Evolutionary conservation across 2,113 vertebrate species (phyloP).

Genomic region (Anoplopoma fimbria): DNA sequence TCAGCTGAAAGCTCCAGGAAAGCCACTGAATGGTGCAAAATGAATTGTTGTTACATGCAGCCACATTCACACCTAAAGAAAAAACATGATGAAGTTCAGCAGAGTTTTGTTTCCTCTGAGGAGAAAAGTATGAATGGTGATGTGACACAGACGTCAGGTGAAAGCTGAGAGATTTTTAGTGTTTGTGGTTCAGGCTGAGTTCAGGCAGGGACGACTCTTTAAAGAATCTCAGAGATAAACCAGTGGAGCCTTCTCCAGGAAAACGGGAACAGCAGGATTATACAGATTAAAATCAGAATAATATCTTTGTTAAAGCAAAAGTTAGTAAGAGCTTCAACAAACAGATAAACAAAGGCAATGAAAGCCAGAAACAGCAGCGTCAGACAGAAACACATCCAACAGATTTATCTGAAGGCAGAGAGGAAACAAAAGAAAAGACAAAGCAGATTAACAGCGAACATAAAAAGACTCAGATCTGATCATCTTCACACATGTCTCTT

Average conservation of each 20-base stretch:
- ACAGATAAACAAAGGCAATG: too few species aligned
- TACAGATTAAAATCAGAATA: slow-evolving; percentile 53
- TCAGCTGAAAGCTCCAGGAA: neutral
- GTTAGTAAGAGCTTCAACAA: slow-evolving; percentile 30
- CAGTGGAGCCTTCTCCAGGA: neutral
- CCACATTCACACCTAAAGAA: neutral
- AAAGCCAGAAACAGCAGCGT: slow-evolving; percentile 16
- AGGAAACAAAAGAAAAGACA: neutral
- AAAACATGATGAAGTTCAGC: too few species aligned
- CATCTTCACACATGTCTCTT: neutral
- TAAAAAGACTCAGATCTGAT: neutral
- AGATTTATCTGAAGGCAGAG: neutral
- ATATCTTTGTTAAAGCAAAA: slow-evolving; percentile 36
- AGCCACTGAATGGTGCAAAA: neutral
- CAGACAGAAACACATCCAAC: neutral
- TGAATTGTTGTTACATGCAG: too few species aligned
- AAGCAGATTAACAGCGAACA: neutral
- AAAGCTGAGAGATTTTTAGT: neutral
- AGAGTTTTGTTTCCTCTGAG: too few species aligned
- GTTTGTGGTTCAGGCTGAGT: slow-evolving; percentile 14
- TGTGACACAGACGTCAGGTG: too few species aligned
- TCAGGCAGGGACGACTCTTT: slow-evolving; percentile 17
- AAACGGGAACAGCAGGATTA: slow-evolving; percentile 52
- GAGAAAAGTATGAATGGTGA: too few species aligned
- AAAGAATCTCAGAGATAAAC: neutral